Base-by-base conservation (phyloP, 1,140 invertebrate species). In the Danaus plexippus region DNA sequence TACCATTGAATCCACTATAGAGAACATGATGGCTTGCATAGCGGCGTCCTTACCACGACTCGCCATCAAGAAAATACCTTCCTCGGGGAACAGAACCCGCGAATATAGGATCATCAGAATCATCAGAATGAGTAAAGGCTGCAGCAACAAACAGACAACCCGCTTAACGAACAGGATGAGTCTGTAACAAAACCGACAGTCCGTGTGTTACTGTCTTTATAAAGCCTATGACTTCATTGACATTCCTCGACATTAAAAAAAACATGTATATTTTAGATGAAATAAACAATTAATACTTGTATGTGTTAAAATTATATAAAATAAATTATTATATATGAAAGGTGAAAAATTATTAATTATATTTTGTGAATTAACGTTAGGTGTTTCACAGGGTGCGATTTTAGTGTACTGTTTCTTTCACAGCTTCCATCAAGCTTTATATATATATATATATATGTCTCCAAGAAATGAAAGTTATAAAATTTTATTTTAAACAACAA, bases 1-100 rank as follows among this genome's bases (percentile, higher is more conserved):
- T 66, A 90, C 89, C 88, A 95, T 91, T 22, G 91, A 92, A 82
- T 98, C 96, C 2, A 95, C 91, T 43, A 97, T 89, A 47, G 92
- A 90, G 69, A 93, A 94, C 66, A 95, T 91, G 10, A 95, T 88
- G 9, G 93, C 92, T 73, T 94, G 91, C 77, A 95, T 91, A 9
- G 91, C 90, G 1, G 94, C 94, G 47, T 87, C 85, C 0, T 91
- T 69, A 0, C 90, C 89, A 54, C 90, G 82, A 0, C 70, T 55
- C 1, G 92, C 41, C 49, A 91, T 69, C 40, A 86, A 76, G 9
- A 82, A 58, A 0, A 89, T 22, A 0, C 72, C 51, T 56, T 93
- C 90, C 47, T 92, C 91, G 1, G 88, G 85, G 77, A 92, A 94
- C 61, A 91, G 86, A 0, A 89, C 50, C 46, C 78, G 86, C 0